These are phyloP conservation scores for Axinella damicornis DNA, from an alignment of 37 sponge, comb jelly and placozoan genomes.

Conservation along the genomic window DNA sequence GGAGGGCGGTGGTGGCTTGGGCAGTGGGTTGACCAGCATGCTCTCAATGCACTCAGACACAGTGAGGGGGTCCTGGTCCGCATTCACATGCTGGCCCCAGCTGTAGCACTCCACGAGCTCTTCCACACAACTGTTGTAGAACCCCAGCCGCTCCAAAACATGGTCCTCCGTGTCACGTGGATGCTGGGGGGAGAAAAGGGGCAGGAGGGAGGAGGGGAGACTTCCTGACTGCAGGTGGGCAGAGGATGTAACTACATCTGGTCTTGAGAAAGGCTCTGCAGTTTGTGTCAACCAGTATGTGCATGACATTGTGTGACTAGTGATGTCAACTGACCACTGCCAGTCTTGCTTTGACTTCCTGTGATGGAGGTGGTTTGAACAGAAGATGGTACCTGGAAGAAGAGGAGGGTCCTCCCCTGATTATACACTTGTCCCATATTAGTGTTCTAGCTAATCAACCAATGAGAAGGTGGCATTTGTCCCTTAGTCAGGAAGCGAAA, in stretches of 20 bases:
- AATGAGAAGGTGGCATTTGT: no score
- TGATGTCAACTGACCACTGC: constrained; percentile 73
- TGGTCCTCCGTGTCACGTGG: constrained; percentile 67
- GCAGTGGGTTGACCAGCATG: constrained; percentile 77
- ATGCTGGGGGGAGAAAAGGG: constrained; percentile 36
- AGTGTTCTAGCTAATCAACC: no score
- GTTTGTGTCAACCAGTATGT: no score
- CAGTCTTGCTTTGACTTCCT: constrained; percentile 78
- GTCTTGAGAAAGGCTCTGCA: not conserved
- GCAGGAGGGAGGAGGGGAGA: not conserved
- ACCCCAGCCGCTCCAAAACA: constrained; percentile 41
- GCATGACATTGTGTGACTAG: no score
- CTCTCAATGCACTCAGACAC: constrained; percentile 91
- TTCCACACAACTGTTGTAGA: constrained; percentile 65
- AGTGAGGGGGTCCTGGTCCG: constrained; percentile 93
- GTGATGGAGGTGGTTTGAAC: constrained; percentile 81
- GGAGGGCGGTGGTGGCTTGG: constrained; percentile 40
- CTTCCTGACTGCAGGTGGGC: no score
- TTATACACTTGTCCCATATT: no score
- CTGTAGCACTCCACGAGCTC: constrained; percentile 73
- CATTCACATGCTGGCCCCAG: constrained; percentile 76
- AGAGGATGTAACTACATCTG: not conserved
- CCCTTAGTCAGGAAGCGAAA: no score
- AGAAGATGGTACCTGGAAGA: constrained; percentile 76
- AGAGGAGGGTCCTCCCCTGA: no score